Evolutionary conservation across 2,797 vertebrate species (phyloP).

Genomic region (Catamblyrhynchus diadema): DNA sequence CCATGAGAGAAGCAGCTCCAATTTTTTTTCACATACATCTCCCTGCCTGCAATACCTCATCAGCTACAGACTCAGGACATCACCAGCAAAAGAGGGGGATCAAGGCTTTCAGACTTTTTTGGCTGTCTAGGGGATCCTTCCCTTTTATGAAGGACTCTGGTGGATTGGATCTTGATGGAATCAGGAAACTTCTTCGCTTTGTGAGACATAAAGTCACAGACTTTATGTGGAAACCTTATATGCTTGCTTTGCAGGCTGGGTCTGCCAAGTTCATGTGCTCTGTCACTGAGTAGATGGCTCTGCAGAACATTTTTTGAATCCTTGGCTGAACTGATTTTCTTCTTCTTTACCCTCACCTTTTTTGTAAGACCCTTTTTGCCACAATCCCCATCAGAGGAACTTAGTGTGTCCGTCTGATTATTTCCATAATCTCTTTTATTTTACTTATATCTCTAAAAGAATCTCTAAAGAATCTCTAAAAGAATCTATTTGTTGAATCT

Average conservation of each 20-base stretch:
- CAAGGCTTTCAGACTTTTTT: not conserved
- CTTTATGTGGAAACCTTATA: not conserved
- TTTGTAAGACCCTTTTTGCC: not conserved
- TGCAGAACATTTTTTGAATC: not conserved
- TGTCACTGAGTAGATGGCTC: not conserved
- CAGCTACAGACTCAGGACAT: accelerated
- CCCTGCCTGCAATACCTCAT: not conserved
- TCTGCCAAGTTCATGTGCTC: not conserved
- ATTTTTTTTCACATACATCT: accelerated
- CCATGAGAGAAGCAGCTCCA: not conserved
- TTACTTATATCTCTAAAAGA: not conserved
- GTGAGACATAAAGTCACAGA: not conserved
- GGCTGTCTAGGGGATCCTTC: not conserved
- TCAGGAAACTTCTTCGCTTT: not conserved
- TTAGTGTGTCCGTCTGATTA: not conserved
- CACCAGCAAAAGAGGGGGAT: no score
- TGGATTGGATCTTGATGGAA: not conserved
- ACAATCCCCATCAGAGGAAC: not conserved
- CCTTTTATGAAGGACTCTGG: not conserved
- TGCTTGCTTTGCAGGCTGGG: not conserved
- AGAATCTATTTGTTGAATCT: not conserved
- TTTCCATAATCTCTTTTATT: not conserved
- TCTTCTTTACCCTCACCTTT: not conserved
- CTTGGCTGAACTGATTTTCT: not conserved
- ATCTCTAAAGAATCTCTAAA: no score